These are phyloP conservation scores for Charaxes varanes DNA, from an alignment of 1,140 invertebrate genomes.

Conservation along the genomic window DNA sequence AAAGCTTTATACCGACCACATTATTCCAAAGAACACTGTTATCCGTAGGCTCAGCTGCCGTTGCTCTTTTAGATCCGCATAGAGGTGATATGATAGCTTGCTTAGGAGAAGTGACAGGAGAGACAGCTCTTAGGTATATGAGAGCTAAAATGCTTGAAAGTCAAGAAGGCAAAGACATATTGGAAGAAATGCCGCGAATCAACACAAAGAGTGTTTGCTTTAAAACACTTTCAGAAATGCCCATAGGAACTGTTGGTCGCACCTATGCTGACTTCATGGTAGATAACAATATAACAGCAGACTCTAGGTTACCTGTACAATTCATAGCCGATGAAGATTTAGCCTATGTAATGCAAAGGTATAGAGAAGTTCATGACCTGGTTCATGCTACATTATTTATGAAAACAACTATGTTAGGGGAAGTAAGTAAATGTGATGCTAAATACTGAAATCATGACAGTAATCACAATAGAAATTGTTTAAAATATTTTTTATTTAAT, in stretches of 20 bases:
- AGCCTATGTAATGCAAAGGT: constrained; percentile 97
- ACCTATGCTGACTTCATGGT: constrained; percentile 89
- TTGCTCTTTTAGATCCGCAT: constrained; percentile 83
- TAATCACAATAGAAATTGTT: too few relatives aligned
- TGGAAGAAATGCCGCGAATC: constrained; percentile 88
- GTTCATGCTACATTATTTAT: constrained; percentile 92
- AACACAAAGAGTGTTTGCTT: constrained; percentile 89
- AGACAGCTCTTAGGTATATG: constrained; percentile 80
- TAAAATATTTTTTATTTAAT: too few relatives aligned
- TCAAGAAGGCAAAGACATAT: constrained; percentile 82
- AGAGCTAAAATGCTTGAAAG: constrained; percentile 78
- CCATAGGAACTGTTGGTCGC: constrained; percentile 88
- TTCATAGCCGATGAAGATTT: constrained; percentile 94
- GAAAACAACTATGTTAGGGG: constrained; percentile 96
- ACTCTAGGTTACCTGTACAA: constrained; percentile 89
- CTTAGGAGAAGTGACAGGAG: constrained; percentile 92
- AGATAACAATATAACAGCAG: constrained; percentile 92
- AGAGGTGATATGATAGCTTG: constrained; percentile 95
- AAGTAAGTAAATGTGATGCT: constrained; percentile 56
- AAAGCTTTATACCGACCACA: constrained; percentile 82
- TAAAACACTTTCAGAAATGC: constrained; percentile 80
- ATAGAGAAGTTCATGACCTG: constrained; percentile 97
- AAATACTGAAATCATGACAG: too few relatives aligned
- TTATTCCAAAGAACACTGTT: constrained; percentile 85
- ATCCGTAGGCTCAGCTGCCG: constrained; percentile 84